These are phyloP conservation scores for Abscondita cerata DNA, from an alignment of 2,888 invertebrate species.

Conservation along the genomic window DNA sequence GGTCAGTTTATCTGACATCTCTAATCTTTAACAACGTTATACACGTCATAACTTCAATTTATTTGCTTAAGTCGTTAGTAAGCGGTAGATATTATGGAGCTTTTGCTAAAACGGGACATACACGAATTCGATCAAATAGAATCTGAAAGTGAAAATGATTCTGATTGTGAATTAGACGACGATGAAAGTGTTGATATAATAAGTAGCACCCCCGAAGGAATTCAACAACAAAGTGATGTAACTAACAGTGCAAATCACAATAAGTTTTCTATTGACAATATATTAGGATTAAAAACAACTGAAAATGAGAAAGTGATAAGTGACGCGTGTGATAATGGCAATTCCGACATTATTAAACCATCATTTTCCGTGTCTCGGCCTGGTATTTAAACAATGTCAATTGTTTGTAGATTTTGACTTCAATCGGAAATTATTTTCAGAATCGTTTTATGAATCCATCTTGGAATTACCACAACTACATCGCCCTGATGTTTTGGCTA, in stretches of 20 bases:
- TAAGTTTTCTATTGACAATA: conserved; percentile 58
- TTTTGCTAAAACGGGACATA: conserved; percentile 25
- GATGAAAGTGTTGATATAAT: conserved; percentile 50
- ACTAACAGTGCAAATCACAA: conserved; percentile 45
- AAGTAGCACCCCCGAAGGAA: conserved; percentile 41
- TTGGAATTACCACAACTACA: conserved; percentile 51
- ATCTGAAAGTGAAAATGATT: conserved; percentile 35
- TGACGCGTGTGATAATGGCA: conserved; percentile 18
- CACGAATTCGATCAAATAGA: conserved; percentile 36
- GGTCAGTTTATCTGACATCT: conserved; percentile 41
- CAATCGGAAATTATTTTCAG: conserved; percentile 40
- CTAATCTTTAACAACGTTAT: conserved; percentile 41
- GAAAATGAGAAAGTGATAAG: conserved; percentile 31
- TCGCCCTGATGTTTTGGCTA: conserved; percentile 48
- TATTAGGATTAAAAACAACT: conserved; percentile 50
- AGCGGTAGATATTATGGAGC: conserved; percentile 17
- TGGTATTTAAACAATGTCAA: conserved; percentile 12
- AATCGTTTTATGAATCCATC: conserved; percentile 51
- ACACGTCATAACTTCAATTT: conserved; percentile 10
- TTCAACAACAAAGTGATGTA: conserved; percentile 40
- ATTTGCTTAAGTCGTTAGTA: conserved; percentile 5
- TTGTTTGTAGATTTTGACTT: neutral
- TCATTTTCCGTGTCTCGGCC: conserved; percentile 41
- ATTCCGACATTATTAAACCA: conserved; percentile 52
- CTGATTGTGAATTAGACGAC: conserved; percentile 45